Percentiles rank a stretch among this genome's conserved stretches.
phyloP scores from a whole-genome alignment of 2,888 invertebrate species.

The Drosophila yooni region DNA sequence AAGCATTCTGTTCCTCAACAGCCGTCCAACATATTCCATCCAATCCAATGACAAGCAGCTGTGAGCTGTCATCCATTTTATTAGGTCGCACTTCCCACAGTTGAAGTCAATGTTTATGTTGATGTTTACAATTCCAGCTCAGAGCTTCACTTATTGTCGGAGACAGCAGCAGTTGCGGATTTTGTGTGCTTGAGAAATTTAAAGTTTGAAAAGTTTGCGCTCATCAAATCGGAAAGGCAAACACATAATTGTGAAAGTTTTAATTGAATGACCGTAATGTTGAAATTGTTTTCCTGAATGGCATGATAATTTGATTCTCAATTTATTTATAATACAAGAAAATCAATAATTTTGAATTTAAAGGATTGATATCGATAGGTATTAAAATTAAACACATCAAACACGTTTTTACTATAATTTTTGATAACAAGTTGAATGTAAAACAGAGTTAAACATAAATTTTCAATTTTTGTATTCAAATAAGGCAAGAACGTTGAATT shows the following conservation, averaged over 20 bases:
- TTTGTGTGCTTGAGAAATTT: neutral
- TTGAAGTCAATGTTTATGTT: conserved; percentile 53
- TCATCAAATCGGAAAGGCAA: conserved; percentile 48
- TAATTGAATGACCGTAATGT: conserved; percentile 48
- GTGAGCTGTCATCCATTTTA: conserved; percentile 10
- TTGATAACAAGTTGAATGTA: too few species aligned
- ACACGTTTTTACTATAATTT: too few species aligned
- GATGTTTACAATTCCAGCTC: conserved; percentile 36
- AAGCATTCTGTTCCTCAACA: conserved; percentile 27
- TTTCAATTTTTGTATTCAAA: neutral
- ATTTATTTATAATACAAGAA: neutral
- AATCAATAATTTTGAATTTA: neutral
- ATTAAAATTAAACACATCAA: neutral
- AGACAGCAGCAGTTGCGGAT: neutral
- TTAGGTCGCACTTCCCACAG: conserved; percentile 20
- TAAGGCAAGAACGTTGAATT: neutral
- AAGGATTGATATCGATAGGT: neutral
- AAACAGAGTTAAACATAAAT: neutral
- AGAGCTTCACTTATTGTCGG: conserved; percentile 9
- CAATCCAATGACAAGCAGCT: conserved; percentile 8
- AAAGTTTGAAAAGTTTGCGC: conserved; percentile 45
- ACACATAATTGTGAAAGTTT: conserved; percentile 64
- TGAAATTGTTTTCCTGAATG: conserved; percentile 29
- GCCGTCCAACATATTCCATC: neutral
- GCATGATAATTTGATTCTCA: neutral